Base-by-base conservation (phyloP, 2,113 vertebrate species). In the Thomomys bottae region DNA sequence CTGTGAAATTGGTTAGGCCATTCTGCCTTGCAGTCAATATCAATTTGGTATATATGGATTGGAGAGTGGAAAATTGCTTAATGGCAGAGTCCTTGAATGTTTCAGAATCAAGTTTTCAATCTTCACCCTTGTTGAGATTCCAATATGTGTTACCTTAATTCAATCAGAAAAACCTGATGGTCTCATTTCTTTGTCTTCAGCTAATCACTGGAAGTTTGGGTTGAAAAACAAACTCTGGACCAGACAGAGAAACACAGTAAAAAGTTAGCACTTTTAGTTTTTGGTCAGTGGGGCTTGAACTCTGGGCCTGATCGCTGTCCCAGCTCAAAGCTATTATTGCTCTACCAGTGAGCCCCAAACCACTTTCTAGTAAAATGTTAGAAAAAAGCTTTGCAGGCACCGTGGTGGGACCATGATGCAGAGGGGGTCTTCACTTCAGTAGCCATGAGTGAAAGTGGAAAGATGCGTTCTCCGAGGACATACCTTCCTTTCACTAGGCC, bases 11-110 rank as follows among this genome's bases (percentile, higher is more conserved):
- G 30, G 75, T 83, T 71, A 83, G 73, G 34, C 54, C 4, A 9
- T 71, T 90, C 61, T 92, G 36, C 34, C 75, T 28, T 86, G 38
- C 18, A 54, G 24, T 94, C 80, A 81, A 87, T 86, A 93, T 42
- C 54, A 93, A 84, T 88, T 94, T 95, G 83, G 82, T 87, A 66
- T 68, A 76, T 82, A 92, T 87, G 90, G 82, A 88, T 90, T 63
- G 86, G 49, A 93, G 30, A 67, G 40, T 82, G 26, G 82, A 40
- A 89, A 54, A 67, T 90, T 75, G 30, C 72, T 92, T 94, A 93
- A 89, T 88, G 24, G 36, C 30, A 76, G 90, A 57, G 49, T 81
- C n/a, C 18, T 75, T 42, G 57, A 66, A 26, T 87, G 28, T 89
- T 88, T 94, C 70, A 84, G n/a, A 81, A 82, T 70, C 80, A 93